Conservation (phyloP, 2,113 vertebrate genomes). For the Brachyhypopomus occidentalis region DNA sequence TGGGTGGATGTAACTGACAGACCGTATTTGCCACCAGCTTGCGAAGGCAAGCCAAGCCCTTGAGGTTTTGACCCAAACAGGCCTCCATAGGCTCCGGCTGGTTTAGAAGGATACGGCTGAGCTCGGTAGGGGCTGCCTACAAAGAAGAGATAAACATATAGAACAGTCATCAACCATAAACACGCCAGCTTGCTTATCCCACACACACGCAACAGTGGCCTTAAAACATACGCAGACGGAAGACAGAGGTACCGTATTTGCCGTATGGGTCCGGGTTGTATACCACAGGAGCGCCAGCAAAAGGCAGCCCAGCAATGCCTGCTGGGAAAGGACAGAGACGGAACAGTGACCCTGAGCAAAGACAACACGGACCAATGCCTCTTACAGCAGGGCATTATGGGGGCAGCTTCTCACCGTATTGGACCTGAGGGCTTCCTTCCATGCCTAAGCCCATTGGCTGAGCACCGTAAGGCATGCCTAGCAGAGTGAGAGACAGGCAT, state of each 20-base stretch:
- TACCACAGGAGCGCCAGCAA: constrained; percentile 33
- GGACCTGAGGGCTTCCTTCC: constrained; percentile 38
- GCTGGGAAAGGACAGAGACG: not conserved
- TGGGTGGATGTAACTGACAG: not conserved
- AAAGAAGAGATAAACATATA: not conserved
- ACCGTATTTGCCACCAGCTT: constrained; percentile 44
- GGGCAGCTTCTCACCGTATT: constrained; percentile 29
- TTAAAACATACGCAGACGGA: not conserved
- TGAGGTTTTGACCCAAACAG: constrained; percentile 29
- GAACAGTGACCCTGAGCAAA: not conserved
- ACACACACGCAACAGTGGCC: too few relatives aligned
- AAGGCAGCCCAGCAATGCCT: constrained; percentile 45
- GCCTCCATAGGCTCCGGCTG: constrained; percentile 35
- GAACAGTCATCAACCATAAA: too few relatives aligned
- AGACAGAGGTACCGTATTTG: constrained; percentile 40
- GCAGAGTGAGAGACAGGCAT: not conserved
- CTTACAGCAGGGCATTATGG: not conserved
- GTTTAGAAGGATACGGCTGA: constrained; percentile 30
- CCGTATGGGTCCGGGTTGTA: constrained; percentile 29
- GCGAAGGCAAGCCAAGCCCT: constrained; percentile 15
- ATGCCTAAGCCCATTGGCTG: constrained; percentile 34
- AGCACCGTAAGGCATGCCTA: constrained; percentile 35
- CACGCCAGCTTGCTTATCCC: too few relatives aligned
- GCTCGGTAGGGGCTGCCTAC: constrained; percentile 43
- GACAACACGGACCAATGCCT: not conserved